These are phyloP conservation scores for Enoplosus armatus DNA, from an alignment of 2,797 vertebrate genomes.

Conservation along the genomic window DNA sequence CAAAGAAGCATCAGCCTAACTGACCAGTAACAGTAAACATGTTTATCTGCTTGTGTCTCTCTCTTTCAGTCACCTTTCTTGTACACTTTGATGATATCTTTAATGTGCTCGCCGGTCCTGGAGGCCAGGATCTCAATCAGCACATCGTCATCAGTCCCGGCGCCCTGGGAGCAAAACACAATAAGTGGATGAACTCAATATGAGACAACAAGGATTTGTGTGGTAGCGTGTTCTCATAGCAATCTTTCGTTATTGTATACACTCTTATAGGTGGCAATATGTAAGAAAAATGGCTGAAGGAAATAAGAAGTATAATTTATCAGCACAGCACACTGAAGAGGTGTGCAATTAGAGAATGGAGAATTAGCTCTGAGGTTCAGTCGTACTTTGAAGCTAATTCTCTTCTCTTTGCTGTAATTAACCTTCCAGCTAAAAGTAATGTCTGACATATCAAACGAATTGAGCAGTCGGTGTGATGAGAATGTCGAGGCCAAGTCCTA, in stretches of 20 bases:
- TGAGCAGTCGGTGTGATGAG: slow-evolving; percentile 20
- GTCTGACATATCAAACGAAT: slow-evolving; percentile 21
- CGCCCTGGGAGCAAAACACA: slow-evolving; percentile 86
- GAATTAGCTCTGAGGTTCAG: not conserved
- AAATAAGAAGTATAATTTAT: not conserved
- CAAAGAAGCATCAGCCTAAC: not conserved
- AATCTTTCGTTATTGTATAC: not conserved
- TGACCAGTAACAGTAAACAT: not conserved
- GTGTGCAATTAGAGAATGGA: not conserved
- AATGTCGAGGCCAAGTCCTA: slow-evolving; percentile 20
- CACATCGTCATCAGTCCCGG: slow-evolving; percentile 93
- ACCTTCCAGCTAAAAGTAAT: slow-evolving; percentile 5
- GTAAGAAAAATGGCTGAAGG: not conserved
- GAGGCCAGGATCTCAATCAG: slow-evolving; percentile 96
- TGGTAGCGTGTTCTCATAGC: not conserved
- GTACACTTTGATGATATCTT: slow-evolving; percentile 89
- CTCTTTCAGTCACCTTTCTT: slow-evolving; percentile 88
- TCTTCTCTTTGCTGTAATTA: slow-evolving; percentile 37
- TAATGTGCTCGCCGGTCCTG: slow-evolving; percentile 88
- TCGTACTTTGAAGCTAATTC: not conserved
- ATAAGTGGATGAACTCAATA: not conserved
- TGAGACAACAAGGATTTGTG: slow-evolving; percentile 4
- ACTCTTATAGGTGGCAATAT: not conserved
- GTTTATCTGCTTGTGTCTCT: slow-evolving; percentile 5
- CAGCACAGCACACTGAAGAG: not conserved